Conservation (phyloP, 2,797 vertebrate genomes). For the Enteromius viviparus region DNA sequence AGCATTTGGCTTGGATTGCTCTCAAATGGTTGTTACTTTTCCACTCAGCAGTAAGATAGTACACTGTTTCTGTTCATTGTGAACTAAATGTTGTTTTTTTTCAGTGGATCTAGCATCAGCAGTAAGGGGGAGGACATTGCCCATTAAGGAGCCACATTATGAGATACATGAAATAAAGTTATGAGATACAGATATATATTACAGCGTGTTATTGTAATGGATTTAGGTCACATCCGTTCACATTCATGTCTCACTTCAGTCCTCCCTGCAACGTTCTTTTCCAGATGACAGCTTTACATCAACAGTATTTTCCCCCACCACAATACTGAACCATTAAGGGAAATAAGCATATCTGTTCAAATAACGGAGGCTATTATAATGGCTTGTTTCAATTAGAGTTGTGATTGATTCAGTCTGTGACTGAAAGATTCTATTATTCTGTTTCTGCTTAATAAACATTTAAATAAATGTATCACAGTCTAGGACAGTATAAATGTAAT, state of each 20-base stretch:
- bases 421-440: background rate
- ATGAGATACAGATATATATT: background rate
- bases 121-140: conserved; percentile 12
- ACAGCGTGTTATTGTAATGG: conserved; percentile 19
- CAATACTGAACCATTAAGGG: conserved; percentile 47
- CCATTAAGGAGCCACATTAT: conserved; percentile 33
- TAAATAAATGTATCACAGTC: conserved; percentile 7
- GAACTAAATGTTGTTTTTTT: conserved; percentile 23
- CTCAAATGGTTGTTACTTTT: conserved; percentile 19
- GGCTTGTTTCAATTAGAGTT: conserved; percentile 25
- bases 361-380: conserved; percentile 10
- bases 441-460: conserved; percentile 12
- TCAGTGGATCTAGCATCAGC: conserved; percentile 24
- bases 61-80: conserved; percentile 4
- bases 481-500: conserved; percentile 13
- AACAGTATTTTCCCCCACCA: conserved; percentile 16
- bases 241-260: conserved; percentile 40
- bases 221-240: conserved; percentile 9
- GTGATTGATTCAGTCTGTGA: background rate
- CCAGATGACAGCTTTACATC: conserved; percentile 34
- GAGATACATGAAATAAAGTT: conserved; percentile 22
- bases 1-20: background rate
- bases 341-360: conserved; percentile 39
- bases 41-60: background rate
- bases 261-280: conserved; percentile 42